Conservation (phyloP, 1,140 invertebrate species). For the Bombus polaris region DNA sequence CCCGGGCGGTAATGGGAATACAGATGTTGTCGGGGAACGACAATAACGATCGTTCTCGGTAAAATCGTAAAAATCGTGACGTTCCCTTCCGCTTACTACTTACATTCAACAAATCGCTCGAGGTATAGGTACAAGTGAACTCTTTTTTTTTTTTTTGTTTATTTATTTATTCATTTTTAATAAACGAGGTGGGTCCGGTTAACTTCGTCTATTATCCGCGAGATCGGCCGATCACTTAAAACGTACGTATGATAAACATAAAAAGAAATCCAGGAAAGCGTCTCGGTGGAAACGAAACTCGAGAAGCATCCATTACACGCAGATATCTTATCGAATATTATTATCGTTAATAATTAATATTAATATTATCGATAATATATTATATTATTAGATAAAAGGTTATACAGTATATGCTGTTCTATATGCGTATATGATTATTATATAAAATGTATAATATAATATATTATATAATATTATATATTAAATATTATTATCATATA, state of each 20-base stretch:
- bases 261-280: neutral
- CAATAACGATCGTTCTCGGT: conserved; percentile 14
- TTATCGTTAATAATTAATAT: conserved; percentile 48
- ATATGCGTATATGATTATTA: conserved; percentile 14
- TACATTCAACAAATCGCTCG: conserved; percentile 55
- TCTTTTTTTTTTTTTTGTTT: neutral
- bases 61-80: conserved; percentile 24
- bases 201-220: conserved; percentile 36
- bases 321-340: neutral
- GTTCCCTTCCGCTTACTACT: conserved; percentile 19
- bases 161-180: neutral
- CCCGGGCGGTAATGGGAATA: neutral
- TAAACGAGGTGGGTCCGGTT: conserved; percentile 34
- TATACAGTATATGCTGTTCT: conserved; percentile 17
- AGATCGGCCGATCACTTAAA: conserved; percentile 17
- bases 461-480: conserved; percentile 56
- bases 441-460: conserved; percentile 44
- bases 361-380: conserved; percentile 57
- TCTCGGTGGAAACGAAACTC: neutral
- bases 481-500: conserved; percentile 46
- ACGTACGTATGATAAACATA: neutral
- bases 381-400: conserved; percentile 45
- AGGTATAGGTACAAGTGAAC: conserved; percentile 64
- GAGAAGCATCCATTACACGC: conserved; percentile 9
- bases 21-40: neutral